These are phyloP conservation scores for Sycophaga agraensis DNA, from an alignment of 1,140 invertebrate species.

Conservation along the genomic window DNA sequence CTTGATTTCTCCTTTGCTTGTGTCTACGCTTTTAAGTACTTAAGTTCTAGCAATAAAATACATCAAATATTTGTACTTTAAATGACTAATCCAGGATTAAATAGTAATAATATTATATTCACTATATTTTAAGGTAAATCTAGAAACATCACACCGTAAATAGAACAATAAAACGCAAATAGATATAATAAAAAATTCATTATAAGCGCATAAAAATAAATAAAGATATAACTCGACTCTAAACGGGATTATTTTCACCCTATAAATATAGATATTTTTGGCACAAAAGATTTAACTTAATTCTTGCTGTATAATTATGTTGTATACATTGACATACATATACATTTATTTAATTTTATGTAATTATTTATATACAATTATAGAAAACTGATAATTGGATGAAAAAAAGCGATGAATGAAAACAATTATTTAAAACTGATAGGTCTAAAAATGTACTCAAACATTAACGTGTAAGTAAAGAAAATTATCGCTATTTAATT, in stretches of 20 bases:
- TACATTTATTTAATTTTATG: too few relatives aligned
- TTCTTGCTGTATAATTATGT: conserved; percentile 12
- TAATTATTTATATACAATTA: conserved; percentile 9
- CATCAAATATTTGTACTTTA: conserved; percentile 60
- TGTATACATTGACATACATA: conserved; percentile 10
- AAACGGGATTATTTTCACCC: conserved; percentile 13
- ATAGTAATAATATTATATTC: conserved; percentile 40
- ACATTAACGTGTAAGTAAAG: conserved; percentile 25
- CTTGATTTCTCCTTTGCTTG: not conserved
- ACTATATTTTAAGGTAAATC: conserved; percentile 25
- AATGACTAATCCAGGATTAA: conserved; percentile 57
- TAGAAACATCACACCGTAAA: conserved; percentile 31
- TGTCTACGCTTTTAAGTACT: conserved; percentile 36
- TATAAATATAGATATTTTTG: conserved; percentile 26
- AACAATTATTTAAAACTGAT: conserved; percentile 22
- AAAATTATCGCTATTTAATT: conserved; percentile 23
- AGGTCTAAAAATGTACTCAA: conserved; percentile 23
- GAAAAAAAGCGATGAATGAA: conserved; percentile 22
- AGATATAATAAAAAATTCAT: conserved; percentile 26
- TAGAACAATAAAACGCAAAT: conserved; percentile 24
- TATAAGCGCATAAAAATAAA: conserved; percentile 24
- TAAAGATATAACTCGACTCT: conserved; percentile 14
- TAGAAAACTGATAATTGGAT: conserved; percentile 16
- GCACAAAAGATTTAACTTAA: conserved; percentile 27
- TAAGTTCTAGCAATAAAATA: conserved; percentile 52